Conservation (phyloP, 2,113 vertebrate species). For the Osmerus mordax region DNA sequence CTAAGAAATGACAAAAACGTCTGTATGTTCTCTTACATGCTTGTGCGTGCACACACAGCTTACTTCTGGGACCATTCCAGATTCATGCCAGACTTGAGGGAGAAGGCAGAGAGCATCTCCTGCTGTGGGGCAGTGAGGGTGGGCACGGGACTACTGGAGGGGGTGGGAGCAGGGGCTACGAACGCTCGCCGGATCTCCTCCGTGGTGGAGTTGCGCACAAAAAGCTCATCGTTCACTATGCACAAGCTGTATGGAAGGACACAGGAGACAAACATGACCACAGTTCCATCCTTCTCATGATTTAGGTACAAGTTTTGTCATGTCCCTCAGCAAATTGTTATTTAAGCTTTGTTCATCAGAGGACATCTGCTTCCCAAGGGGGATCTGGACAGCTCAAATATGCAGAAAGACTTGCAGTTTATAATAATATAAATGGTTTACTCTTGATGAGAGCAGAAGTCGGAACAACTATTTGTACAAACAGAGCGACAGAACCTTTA, state of each 20-base stretch:
- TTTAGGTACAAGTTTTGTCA: background rate
- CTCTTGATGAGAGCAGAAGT: too few relatives aligned
- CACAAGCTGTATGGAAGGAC: conserved; percentile 71
- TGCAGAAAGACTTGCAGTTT: too few relatives aligned
- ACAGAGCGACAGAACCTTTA: background rate
- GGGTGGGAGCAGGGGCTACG: conserved; percentile 81
- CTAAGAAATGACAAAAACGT: conserved; percentile 7
- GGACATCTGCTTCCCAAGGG: too few relatives aligned
- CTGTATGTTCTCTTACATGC: background rate
- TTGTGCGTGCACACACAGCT: conserved; percentile 34
- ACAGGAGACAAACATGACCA: background rate
- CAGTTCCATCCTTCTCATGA: too few relatives aligned
- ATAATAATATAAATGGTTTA: too few relatives aligned
- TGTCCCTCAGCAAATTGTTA: too few relatives aligned
- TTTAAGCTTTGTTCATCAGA: too few relatives aligned
- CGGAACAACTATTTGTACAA: too few relatives aligned
- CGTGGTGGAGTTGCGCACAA: conserved; percentile 82
- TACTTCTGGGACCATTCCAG: conserved; percentile 94
- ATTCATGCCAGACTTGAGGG: conserved; percentile 87
- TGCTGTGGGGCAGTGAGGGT: conserved; percentile 81
- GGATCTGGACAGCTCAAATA: too few relatives aligned
- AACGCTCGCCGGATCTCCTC: conserved; percentile 86
- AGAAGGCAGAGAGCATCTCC: conserved; percentile 87
- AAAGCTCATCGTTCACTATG: conserved; percentile 89
- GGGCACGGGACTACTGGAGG: conserved; percentile 87